Base-by-base conservation (phyloP, 2,797 vertebrate species). In the Fistularia commersonii region DNA sequence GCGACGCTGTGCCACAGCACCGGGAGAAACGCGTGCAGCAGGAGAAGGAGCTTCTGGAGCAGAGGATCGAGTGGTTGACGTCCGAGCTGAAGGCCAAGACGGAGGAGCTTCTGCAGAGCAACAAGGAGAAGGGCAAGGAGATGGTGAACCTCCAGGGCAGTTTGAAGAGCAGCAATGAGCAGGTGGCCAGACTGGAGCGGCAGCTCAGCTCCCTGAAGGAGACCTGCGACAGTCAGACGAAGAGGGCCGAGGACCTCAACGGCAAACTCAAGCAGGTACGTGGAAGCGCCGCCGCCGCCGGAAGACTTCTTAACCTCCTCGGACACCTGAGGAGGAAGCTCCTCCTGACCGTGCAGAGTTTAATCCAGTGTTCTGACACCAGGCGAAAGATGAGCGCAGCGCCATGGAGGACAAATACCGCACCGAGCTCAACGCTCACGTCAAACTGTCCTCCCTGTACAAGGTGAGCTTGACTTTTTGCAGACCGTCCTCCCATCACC, bases 371-470 rank as follows among this genome's bases (percentile, higher is more conserved):
- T 2, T 23, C 23, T 23, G 23, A 23, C 23, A 23, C 5, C 36
- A 99, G 97, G 90, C 90, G 52, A 98, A 97, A 84, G 96, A 99
- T 6, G 95, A 97, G 56, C 90, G 86, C 53, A 84, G 81, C 37
- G 69, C 88, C 54, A 94, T 97, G 92, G 97, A 98, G 77, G 95
- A 97, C 63, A 96, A 95, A 82, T 98, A 96, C 68, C 91, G 92
- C 53, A 97, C 92, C 71, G 96, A 99, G 61, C 87, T 98, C 61
- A 98, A 94, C 47, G 94, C 96, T 33, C 93, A 97, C 46, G 81
- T 94, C 35, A 96, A 96, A 60, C 88, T 99, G 14, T 94, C 93
- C 50, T 95, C 94, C 35, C 89, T 99, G 0, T 98, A 99, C 74
- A 98, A 99, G 93, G 97, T 97, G 70, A 76, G 74, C 11, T n/a